phyloP scores from a whole-genome alignment of 2,797 vertebrate genomes.

The Megalops cyprinoides region DNA sequence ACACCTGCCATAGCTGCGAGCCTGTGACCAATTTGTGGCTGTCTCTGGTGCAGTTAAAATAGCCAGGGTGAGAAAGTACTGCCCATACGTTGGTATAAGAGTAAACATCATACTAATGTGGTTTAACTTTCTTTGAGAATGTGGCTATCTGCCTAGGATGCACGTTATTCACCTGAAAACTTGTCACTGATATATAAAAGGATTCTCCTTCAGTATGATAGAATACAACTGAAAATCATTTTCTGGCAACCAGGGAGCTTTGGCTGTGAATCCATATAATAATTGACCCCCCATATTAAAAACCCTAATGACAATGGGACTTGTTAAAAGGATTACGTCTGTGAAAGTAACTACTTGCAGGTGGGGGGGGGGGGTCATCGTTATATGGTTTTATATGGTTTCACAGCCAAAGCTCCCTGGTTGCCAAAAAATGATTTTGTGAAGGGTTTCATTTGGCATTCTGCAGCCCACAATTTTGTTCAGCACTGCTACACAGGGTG shows the following conservation, averaged over 20 bases:
- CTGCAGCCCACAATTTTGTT: not conserved
- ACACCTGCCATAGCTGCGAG: constrained; percentile 7
- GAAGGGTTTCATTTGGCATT: not conserved
- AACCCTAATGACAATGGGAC: not conserved
- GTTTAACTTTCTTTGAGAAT: not conserved
- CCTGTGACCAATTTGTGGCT: constrained; percentile 32
- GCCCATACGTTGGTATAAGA: not conserved
- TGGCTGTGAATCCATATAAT: too few species aligned
- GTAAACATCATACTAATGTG: not conserved
- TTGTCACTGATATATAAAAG: not conserved
- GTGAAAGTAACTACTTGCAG: too few species aligned
- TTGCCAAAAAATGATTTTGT: not conserved
- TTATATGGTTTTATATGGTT: too few species aligned
- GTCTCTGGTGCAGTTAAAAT: constrained; percentile 40
- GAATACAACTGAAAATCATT: not conserved
- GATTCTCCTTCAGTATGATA: not conserved
- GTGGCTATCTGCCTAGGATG: not conserved
- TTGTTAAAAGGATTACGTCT: not conserved
- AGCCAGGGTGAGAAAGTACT: not conserved
- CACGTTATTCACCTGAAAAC: not conserved
- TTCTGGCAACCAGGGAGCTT: too few species aligned
- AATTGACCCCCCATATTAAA: too few species aligned
- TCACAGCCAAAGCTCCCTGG: too few species aligned
- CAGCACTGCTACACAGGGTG: not conserved
- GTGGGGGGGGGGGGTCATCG: too few species aligned